Base-by-base conservation (phyloP, 2,797 vertebrate species). In the Danio kyathit region DNA sequence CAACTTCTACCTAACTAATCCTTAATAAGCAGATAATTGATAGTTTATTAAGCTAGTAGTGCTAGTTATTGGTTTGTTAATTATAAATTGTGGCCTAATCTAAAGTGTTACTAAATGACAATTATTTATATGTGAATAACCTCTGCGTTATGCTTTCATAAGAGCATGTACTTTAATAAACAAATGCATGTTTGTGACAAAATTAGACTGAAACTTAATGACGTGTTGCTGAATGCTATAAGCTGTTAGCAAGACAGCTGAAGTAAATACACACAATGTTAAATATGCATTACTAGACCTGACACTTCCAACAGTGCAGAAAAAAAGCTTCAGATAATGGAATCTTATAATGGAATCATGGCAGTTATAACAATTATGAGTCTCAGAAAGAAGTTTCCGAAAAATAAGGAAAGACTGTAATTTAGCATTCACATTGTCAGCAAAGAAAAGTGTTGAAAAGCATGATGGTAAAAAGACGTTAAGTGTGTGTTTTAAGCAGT, bases 381-480 rank as follows among this genome's bases (percentile, higher is more conserved):
- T 49, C 43, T 40, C 16, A 6, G 6, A 79, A 63, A 76, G 38
- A 73, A 38, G 46, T 60, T 64, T 43, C 17, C 7, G 48, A 4
- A 40, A 40, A 70, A 74, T 56, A 10, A 12, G 54, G 60, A 54
- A 75, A 79, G 48, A 49, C 12, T 44, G 13, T 70, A 70, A 74
- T 74, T 19, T 43, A 74, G 66, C 44, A 29, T 49, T 72, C 12
- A 11, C 14, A 64, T 19, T 52, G 61, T 63, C 74, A 77, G 29
- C 1, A 7, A 38, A 38, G 57, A 11, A 19, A 54, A 49, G 29
- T n/a, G 38, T 14, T 49, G 44, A 81, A 17, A 19, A 5, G 38
- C 44, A 14, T 63, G 63, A 63, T 65, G 51, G 77, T 51, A 48
- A 60, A 41, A 51, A 71, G 69, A 79, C 66, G 64, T 29, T 29